phyloP scores from a whole-genome alignment of 2,888 invertebrate genomes.

The Nephrotoma flavescens region DNA sequence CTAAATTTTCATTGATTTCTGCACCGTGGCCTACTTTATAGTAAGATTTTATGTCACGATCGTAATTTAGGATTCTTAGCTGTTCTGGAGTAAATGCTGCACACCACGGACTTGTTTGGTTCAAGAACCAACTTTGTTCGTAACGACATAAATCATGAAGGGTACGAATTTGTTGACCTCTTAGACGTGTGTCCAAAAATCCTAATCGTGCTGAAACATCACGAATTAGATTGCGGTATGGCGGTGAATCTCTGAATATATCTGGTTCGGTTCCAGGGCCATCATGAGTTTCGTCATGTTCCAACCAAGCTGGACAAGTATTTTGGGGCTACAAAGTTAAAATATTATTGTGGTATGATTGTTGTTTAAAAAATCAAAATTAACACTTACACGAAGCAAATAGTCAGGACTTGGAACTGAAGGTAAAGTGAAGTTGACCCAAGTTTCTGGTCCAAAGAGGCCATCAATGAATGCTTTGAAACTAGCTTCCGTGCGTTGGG shows the following conservation, averaged over 20 bases:
- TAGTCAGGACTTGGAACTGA: constrained; percentile 26
- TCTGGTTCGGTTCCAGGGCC: constrained; percentile 27
- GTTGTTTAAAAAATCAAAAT: not conserved
- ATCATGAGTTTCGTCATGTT: constrained; percentile 34
- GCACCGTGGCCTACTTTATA: constrained; percentile 57
- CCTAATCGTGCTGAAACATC: constrained; percentile 39
- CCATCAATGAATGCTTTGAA: constrained; percentile 47
- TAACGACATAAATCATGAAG: constrained; percentile 59
- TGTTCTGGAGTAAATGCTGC: constrained; percentile 51
- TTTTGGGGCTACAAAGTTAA: constrained; percentile 34
- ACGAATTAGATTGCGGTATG: constrained; percentile 30
- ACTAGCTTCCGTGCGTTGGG: constrained; percentile 44
- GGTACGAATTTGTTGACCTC: not conserved
- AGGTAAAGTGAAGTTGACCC: constrained; percentile 17
- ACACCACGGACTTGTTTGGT: constrained; percentile 52
- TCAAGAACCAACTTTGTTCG: constrained; percentile 52
- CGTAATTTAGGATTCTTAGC: constrained; percentile 50
- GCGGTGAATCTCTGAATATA: constrained; percentile 19
- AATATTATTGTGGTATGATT: not conserved
- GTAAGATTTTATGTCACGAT: constrained; percentile 52
- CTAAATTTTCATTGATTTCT: constrained; percentile 41
- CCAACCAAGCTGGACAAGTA: constrained; percentile 44
- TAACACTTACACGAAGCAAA: constrained; percentile 25
- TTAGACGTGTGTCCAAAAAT: not conserved
- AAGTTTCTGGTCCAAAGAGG: constrained; percentile 29